phyloP scores from a whole-genome alignment of 2,113 vertebrate species.

The Carollia perspicillata region DNA sequence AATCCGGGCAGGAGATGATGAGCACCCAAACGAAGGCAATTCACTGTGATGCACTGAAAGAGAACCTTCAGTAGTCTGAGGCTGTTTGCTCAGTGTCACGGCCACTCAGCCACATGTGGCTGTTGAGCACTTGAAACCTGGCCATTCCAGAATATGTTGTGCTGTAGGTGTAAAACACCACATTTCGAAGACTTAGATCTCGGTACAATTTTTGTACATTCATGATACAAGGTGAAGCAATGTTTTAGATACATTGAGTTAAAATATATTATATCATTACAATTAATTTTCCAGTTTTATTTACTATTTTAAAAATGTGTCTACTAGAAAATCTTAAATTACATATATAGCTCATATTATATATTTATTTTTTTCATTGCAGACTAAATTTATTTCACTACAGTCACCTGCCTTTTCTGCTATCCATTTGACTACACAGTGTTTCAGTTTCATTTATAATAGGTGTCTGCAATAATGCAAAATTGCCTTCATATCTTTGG shows the following conservation, averaged over 20 bases:
- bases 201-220: not conserved
- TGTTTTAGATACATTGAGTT: not conserved
- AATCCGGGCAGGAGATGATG: not conserved
- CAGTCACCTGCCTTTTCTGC: not conserved
- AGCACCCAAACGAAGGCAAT: not conserved
- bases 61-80: not conserved
- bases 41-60: not conserved
- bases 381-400: not conserved
- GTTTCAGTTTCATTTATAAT: conserved; percentile 23
- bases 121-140: not conserved
- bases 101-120: not conserved
- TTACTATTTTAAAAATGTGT: not conserved
- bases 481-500: conserved; percentile 14
- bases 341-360: not conserved
- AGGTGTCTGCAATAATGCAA: not conserved
- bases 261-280: not conserved
- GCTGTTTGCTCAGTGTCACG: not conserved
- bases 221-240: not conserved
- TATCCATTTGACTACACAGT: not conserved
- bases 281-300: not conserved
- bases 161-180: not conserved
- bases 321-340: not conserved
- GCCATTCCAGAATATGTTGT: not conserved
- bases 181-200: not conserved
- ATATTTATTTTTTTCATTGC: not conserved